Base-by-base conservation (phyloP, 2,113 vertebrate species). In the Indicator indicator region DNA sequence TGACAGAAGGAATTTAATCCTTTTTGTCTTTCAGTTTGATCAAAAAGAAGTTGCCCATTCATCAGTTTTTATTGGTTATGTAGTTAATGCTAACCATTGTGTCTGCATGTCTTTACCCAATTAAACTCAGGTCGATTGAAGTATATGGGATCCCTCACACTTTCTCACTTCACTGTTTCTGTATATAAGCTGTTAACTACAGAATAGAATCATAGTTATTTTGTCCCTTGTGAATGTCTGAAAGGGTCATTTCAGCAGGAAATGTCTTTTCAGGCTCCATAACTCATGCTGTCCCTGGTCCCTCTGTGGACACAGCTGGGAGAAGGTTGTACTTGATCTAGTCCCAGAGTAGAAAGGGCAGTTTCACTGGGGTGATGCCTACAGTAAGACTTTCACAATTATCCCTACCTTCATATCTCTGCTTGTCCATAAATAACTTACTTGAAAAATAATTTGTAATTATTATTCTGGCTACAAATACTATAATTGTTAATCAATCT, bases 401-500 rank as follows among this genome's bases (percentile, higher is more conserved):
- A 78, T 55, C 26, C 12, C 11, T 50, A 36, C 67, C 24, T 86
- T 89, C 65, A 42, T 24, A 28, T 42, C 50, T 78, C 36, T 86
- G 19, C 56, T 89, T 46, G 19, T 13, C 32, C 44, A 23, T 32
- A 46, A 96, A 79, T 52, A 82, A 82, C 24, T 70, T 73, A 46
- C 74, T 46, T 28, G 56, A 67, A 77, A 90, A 88, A 62, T 52
- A 3, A 92, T 94, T 95, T 89, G 46, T 44, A 88, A 94, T 88
- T 87, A 28, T 93, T 94, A 40, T 87, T 92, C 55, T 92, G 83
- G 26, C 62, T 82, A 73, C 2, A 5, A 74, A 52, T 56, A 27
- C 38, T 79, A 7, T 38, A 94, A 81, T 80, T 95, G 44, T 90
- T 94, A 95, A 95, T 97, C 95, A 91, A 86, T 97, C 94, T 97